Percentiles rank a stretch among this genome's conserved stretches.
Conservation (phyloP, 2,113 vertebrate species). For the Aldabrachelys gigantea region DNA sequence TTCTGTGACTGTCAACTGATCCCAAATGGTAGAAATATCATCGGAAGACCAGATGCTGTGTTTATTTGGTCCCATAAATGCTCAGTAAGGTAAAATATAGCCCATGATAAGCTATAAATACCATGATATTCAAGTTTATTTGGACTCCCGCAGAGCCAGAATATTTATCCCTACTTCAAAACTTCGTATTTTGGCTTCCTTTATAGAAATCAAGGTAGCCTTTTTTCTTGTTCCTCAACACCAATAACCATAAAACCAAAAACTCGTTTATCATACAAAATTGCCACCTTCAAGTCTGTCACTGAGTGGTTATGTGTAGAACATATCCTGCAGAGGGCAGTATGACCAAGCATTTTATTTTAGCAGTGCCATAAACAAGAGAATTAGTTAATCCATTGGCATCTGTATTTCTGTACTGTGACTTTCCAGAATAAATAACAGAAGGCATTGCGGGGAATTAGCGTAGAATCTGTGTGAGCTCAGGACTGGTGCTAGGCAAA, state of each 20-base stretch:
- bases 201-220: neutral
- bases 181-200: neutral
- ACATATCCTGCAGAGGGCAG: constrained; percentile 66
- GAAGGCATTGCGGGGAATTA: neutral
- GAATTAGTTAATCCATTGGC: neutral
- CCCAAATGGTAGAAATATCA: neutral
- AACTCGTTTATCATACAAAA: neutral
- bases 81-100: neutral
- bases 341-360: neutral
- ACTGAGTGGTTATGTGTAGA: neutral
- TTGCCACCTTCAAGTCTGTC: too few relatives aligned
- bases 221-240: neutral
- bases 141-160: neutral
- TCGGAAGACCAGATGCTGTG: neutral
- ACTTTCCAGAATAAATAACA: constrained; percentile 30
- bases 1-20: neutral
- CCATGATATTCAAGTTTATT: neutral
- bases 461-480: neutral
- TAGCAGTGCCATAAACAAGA: neutral
- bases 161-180: too few relatives aligned
- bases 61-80: neutral
- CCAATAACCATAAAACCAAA: neutral
- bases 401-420: fast-evolving
- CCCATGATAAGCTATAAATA: neutral
- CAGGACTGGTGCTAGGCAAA: neutral